phyloP scores from a whole-genome alignment of 2,113 vertebrate genomes.

The Etheostoma spectabile region DNA sequence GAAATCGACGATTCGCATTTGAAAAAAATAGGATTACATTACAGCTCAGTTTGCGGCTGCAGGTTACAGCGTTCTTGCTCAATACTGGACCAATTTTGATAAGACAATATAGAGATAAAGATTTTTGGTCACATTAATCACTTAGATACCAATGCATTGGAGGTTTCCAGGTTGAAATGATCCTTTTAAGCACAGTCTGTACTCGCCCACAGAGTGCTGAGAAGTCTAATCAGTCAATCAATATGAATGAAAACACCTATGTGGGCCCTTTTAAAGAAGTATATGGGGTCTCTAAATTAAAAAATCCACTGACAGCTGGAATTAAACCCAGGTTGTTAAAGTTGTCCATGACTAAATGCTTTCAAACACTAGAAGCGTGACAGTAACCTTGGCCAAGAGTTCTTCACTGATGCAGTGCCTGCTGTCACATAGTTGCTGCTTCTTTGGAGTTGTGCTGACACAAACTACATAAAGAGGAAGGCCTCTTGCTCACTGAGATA shows the following conservation, averaged over 20 bases:
- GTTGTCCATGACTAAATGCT: not conserved
- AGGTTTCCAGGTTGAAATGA: too few relatives aligned
- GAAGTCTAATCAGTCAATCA: not conserved
- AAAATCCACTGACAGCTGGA: not conserved
- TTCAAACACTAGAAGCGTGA: not conserved
- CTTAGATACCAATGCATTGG: too few relatives aligned
- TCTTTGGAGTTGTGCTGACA: not conserved
- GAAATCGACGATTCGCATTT: too few relatives aligned
- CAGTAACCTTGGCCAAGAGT: not conserved
- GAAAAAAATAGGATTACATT: too few relatives aligned
- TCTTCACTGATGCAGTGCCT: not conserved
- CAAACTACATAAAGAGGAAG: not conserved
- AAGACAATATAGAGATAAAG: too few relatives aligned
- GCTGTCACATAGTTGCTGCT: not conserved
- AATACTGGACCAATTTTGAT: too few relatives aligned
- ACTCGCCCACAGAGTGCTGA: not conserved
- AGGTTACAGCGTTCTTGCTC: too few relatives aligned
- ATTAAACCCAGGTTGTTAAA: not conserved
- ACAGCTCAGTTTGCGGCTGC: too few relatives aligned
- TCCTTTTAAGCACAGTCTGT: not conserved
- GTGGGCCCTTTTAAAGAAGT: not conserved
- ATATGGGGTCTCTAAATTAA: not conserved
- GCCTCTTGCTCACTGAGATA: conserved; percentile 5
- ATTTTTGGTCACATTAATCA: too few relatives aligned
- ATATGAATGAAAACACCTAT: not conserved